Evolutionary conservation across 2,797 vertebrate species (phyloP).

Genomic region (Myotis vivesi): DNA sequence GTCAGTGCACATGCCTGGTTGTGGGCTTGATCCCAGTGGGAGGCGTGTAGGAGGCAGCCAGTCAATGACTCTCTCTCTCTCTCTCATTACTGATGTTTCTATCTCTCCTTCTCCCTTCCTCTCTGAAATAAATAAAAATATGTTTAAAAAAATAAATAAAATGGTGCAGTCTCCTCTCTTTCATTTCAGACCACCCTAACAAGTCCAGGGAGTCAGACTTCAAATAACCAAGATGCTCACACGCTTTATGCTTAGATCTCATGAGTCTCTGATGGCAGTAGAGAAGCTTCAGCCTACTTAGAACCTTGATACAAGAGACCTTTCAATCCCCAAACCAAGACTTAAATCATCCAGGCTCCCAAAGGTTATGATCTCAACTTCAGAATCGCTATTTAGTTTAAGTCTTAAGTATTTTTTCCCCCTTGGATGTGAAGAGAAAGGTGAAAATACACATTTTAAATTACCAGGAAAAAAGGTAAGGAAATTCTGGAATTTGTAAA

Average conservation of each 20-base stretch:
- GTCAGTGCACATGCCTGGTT: too few species aligned
- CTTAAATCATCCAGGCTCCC: not conserved
- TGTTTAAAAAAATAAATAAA: too few species aligned
- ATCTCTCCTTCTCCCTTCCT: too few species aligned
- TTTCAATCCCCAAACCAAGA: not conserved
- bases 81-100: too few species aligned
- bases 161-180: not conserved
- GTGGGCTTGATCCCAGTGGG: too few species aligned
- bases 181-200: not conserved
- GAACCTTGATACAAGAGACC: not conserved
- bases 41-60: too few species aligned
- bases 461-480: not conserved
- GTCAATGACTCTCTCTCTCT: too few species aligned
- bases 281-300: not conserved
- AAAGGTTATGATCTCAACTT: not conserved
- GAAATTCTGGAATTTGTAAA: conserved; percentile 23
- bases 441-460: not conserved
- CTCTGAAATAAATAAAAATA: too few species aligned
- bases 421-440: not conserved
- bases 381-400: not conserved
- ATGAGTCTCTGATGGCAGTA: not conserved
- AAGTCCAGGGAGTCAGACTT: not conserved
- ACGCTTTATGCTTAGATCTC: not conserved
- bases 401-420: not conserved
- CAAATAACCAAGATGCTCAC: not conserved